A percentile compares a stretch with the other conserved stretches of the same genome.
phyloP scores from a whole-genome alignment of 2,797 vertebrate genomes.

The Staurois parvus region DNA sequence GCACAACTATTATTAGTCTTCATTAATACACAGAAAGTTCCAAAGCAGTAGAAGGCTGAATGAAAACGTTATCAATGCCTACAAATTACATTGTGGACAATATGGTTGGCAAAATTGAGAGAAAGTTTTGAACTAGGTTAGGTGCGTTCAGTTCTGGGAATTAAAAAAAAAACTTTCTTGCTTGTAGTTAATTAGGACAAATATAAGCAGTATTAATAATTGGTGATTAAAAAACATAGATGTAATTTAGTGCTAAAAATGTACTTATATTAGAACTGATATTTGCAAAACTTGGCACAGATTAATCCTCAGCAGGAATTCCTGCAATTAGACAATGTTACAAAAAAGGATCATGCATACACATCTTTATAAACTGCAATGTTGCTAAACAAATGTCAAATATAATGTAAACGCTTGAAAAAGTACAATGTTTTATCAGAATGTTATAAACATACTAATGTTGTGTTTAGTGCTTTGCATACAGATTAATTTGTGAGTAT shows the following conservation, averaged over 20 bases:
- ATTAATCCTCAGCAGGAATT: not conserved
- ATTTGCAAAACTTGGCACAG: slow-evolving; percentile 21
- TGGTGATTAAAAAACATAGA: no score
- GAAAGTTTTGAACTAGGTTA: not conserved
- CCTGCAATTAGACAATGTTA: not conserved
- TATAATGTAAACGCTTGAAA: no score
- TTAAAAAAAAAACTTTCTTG: not conserved
- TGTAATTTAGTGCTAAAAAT: no score
- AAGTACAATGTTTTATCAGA: not conserved
- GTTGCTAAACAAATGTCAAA: not conserved
- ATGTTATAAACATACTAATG: not conserved
- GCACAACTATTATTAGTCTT: not conserved
- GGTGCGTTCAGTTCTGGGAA: not conserved
- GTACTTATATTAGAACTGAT: not conserved
- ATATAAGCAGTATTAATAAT: no score
- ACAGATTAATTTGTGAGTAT: not conserved
- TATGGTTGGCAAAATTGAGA: not conserved
- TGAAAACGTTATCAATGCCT: not conserved
- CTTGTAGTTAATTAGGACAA: no score
- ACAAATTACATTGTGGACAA: not conserved
- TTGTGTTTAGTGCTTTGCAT: not conserved
- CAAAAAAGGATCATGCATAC: not conserved
- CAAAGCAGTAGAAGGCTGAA: not conserved
- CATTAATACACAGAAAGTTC: not conserved
- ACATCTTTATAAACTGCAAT: not conserved